Conservation (phyloP, 1,140 invertebrate genomes). For the Drosophila kohkoa region DNA sequence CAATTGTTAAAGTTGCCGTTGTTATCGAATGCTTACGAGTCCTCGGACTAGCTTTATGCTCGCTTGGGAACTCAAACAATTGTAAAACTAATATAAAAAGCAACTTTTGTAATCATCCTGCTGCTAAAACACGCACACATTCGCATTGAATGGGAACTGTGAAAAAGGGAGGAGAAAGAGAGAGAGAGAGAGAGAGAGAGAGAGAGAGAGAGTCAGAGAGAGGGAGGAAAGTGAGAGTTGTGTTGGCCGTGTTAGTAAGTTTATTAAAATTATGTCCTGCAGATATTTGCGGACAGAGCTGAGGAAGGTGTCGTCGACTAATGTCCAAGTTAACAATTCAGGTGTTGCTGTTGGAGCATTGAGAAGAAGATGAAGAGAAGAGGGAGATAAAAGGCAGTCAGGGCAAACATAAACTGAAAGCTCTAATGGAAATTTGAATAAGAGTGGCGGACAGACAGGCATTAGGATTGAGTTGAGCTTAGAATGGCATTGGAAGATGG, state of each 20-base stretch:
- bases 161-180: no score
- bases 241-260: constrained; percentile 60
- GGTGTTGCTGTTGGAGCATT: neutral
- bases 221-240: neutral
- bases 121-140: constrained; percentile 22
- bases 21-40: constrained; percentile 14
- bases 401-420: constrained; percentile 59
- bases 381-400: constrained; percentile 9
- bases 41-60: constrained; percentile 9
- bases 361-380: neutral
- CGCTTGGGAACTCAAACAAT: constrained; percentile 45
- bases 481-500: neutral
- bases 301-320: constrained; percentile 54
- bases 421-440: constrained; percentile 47
- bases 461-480: neutral
- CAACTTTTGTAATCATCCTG: constrained; percentile 76
- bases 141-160: neutral
- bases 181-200: no score
- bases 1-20: constrained; percentile 10
- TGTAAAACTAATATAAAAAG: constrained; percentile 65
- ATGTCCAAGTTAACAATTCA: constrained; percentile 67
- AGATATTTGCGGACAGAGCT: constrained; percentile 63
- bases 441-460: constrained; percentile 12
- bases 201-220: neutral
- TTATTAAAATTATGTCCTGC: constrained; percentile 80